A percentile compares a stretch with the other conserved stretches of the same genome.
These are phyloP conservation scores for Protobothrops flavoviridis DNA, from an alignment of 2,113 vertebrate genomes.

Conservation along the genomic window DNA sequence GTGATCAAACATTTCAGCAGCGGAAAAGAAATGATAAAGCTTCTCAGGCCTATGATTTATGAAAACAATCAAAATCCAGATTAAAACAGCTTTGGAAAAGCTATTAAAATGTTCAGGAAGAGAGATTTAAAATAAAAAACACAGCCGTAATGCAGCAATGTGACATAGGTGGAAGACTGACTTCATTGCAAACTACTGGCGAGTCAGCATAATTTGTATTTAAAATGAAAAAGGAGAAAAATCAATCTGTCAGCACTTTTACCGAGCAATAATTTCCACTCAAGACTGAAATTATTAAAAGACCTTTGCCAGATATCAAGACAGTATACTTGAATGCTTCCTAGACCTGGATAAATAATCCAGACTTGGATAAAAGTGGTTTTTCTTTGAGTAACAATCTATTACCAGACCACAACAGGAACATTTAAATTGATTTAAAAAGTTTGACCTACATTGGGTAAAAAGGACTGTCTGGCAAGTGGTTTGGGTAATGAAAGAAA, in stretches of 20 bases:
- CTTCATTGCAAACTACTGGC: neutral
- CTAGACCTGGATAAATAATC: neutral
- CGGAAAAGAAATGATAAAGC: neutral
- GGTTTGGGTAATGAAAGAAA: neutral
- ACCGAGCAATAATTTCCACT: neutral
- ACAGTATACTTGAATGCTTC: neutral
- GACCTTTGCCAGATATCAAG: constrained; percentile 45
- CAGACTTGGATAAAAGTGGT: neutral
- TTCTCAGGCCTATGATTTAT: constrained; percentile 26
- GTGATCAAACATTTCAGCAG: constrained; percentile 14
- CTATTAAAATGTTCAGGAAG: neutral
- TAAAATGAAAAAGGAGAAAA: neutral
- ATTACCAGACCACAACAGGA: neutral
- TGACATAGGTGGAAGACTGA: neutral
- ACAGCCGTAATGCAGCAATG: neutral
- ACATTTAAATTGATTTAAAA: neutral
- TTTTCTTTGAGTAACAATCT: neutral
- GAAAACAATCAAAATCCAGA: neutral
- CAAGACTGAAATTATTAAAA: constrained; percentile 21
- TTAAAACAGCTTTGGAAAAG: neutral
- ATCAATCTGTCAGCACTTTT: constrained; percentile 36
- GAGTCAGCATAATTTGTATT: neutral
- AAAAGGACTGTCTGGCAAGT: neutral
- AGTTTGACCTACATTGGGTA: neutral
- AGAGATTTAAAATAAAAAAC: neutral